Percentiles rank a stretch among this genome's conserved stretches.
These are phyloP conservation scores for Harpegnathos saltator DNA, from an alignment of 1,140 invertebrate species.

Conservation along the genomic window DNA sequence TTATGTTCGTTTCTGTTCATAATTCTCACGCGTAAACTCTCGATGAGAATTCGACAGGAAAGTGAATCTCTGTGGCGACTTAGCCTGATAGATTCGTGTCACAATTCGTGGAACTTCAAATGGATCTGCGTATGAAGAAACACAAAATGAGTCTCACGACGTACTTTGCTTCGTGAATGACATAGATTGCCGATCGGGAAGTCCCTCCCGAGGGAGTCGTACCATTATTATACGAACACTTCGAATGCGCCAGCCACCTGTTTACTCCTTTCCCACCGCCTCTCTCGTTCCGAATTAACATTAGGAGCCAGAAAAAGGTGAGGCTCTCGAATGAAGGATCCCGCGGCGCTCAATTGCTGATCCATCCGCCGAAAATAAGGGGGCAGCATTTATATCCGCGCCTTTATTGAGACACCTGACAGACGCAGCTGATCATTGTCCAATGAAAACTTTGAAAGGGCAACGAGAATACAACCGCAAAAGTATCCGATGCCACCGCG, in stretches of 20 bases:
- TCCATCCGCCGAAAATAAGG: slow-evolving; percentile 58
- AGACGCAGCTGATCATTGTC: slow-evolving; percentile 70
- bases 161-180: not conserved
- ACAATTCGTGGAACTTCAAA: not conserved
- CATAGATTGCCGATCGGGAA: slow-evolving; percentile 11
- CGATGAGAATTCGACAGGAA: too few relatives aligned
- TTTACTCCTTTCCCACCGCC: slow-evolving; percentile 45
- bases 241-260: slow-evolving; percentile 54
- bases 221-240: slow-evolving; percentile 37
- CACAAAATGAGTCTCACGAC: too few relatives aligned
- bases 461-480: slow-evolving; percentile 64
- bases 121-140: not conserved
- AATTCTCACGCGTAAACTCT: too few relatives aligned
- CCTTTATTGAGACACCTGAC: slow-evolving; percentile 71
- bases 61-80: too few relatives aligned
- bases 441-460: slow-evolving; percentile 64
- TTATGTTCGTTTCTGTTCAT: too few relatives aligned
- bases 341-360: slow-evolving; percentile 33
- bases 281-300: slow-evolving; percentile 41
- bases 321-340: slow-evolving; percentile 11
- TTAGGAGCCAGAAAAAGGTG: slow-evolving; percentile 4
- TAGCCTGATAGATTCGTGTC: too few relatives aligned
- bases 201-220: slow-evolving; percentile 3
- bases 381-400: slow-evolving; percentile 62
- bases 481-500: slow-evolving; percentile 41